phyloP scores from a whole-genome alignment of 1,140 invertebrate species.

The Bombus sibiricus region DNA sequence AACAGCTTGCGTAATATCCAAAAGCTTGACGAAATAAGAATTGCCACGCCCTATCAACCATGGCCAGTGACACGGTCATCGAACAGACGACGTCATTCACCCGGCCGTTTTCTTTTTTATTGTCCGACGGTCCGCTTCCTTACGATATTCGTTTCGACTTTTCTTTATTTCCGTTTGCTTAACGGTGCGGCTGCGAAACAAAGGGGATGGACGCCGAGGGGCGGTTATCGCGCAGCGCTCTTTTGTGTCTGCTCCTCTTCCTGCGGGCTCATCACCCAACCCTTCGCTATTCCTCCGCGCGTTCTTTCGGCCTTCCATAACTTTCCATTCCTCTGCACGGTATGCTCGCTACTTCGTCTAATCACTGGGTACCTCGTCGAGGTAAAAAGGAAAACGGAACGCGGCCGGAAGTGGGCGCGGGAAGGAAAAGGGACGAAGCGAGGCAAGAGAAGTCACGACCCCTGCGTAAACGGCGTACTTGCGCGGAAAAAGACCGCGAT shows the following conservation, averaged over 20 bases:
- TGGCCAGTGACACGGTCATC: constrained; percentile 17
- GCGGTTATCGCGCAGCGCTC: constrained; percentile 27
- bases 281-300: neutral
- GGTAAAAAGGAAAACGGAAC: constrained; percentile 45
- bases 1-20: neutral
- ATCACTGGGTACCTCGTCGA: constrained; percentile 51
- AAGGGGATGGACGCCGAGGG: constrained; percentile 38
- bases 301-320: constrained; percentile 25
- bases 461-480: neutral
- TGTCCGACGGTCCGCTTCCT: constrained; percentile 31
- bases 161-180: constrained; percentile 53
- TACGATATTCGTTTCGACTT: constrained; percentile 51
- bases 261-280: constrained; percentile 41
- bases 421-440: neutral
- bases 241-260: constrained; percentile 52
- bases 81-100: neutral
- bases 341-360: constrained; percentile 55
- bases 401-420: neutral
- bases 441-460: constrained; percentile 13
- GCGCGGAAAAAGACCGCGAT: neutral
- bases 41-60: neutral
- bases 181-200: constrained; percentile 48
- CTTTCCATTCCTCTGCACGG: constrained; percentile 34
- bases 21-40: neutral
- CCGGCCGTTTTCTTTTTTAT: constrained; percentile 26